Base-by-base conservation (phyloP, 2,797 vertebrate genomes). In the Propithecus deckenii region DNA sequence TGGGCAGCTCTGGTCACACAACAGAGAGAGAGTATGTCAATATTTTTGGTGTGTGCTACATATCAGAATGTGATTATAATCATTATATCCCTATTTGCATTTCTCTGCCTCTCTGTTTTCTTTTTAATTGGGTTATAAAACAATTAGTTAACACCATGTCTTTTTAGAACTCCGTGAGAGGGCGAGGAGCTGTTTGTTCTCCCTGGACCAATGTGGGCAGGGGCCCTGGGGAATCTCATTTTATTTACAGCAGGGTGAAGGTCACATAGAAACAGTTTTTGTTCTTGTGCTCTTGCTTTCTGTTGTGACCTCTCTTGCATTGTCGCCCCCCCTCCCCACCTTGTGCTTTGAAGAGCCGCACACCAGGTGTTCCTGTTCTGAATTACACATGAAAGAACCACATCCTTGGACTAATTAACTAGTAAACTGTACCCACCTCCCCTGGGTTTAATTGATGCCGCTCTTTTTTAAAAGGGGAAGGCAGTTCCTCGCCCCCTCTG, bases 381-480 rank as follows among this genome's bases (percentile, higher is more conserved):
- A 99, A 99, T 99, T 98, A 99, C 98, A 99, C 99, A 99, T 99
- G 99, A 99, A 99, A 99, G 99, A 98, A 98, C 98, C 98, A 98
- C 98, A 98, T 99, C 98, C 98, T 98, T 94, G 97, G 98, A 98
- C 99, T 99, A 99, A 99, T 99, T 99, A 99, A 99, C 99, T 98
- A 98, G 98, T 98, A 99, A 99, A 99, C 98, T 98, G 98, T 98
- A 98, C 98, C 98, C 98, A 38, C 98, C 98, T 98, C 98, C 98
- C 98, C 97, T 98, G 98, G 98, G 98, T 97, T 99, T 99, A 99
- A 98, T 99, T 98, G 98, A 98, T 98, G 98, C 98, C 96, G 97
- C 97, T 98, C 98, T 99, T 35, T 35, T 35, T 35, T 98, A 98
- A 98, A 98, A 98, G 97, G 97, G 97, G 97, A 98, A 98, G 96